Conservation (phyloP, 2,797 vertebrate species). For the Cyprinodon diabolis region DNA sequence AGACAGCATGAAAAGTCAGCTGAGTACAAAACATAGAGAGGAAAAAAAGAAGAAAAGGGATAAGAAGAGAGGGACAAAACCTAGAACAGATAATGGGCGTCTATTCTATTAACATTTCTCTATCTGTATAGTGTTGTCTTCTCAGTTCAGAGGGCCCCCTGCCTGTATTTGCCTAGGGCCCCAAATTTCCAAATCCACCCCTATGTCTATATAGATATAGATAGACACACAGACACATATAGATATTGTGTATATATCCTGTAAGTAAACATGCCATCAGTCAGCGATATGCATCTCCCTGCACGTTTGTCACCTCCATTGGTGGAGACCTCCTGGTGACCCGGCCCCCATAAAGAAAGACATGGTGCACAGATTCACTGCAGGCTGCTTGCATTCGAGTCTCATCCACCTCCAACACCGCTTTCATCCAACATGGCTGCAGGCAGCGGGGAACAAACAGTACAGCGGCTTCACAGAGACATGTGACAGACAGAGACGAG, state of each 20-base stretch:
- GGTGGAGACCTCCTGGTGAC: conserved; percentile 67
- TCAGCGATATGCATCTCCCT: conserved; percentile 23
- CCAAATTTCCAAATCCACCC: too few species aligned
- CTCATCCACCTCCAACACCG: conserved; percentile 45
- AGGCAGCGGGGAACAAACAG: conserved; percentile 48
- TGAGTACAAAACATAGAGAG: too few species aligned
- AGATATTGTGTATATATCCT: background rate
- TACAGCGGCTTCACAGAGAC: conserved; percentile 42
- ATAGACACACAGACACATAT: background rate
- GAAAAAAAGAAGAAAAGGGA: too few species aligned
- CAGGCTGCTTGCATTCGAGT: conserved; percentile 44
- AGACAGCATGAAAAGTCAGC: too few species aligned
- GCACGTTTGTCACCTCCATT: conserved; percentile 62
- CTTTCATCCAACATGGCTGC: conserved; percentile 63
- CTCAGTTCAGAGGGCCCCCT: too few species aligned
- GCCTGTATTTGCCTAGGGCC: too few species aligned
- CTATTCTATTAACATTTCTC: too few species aligned
- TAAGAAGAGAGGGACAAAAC: too few species aligned
- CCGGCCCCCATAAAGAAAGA: conserved; percentile 56
- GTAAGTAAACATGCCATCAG: background rate
- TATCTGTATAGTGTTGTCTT: too few species aligned
- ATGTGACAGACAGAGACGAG: conserved; percentile 43
- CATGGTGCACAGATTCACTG: conserved; percentile 36
- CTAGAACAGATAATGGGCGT: too few species aligned
- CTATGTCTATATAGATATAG: background rate